Percentiles rank a stretch among this genome's conserved stretches.
Conservation (phyloP, 2,888 invertebrate genomes). For the Priocnemis perturbator region DNA sequence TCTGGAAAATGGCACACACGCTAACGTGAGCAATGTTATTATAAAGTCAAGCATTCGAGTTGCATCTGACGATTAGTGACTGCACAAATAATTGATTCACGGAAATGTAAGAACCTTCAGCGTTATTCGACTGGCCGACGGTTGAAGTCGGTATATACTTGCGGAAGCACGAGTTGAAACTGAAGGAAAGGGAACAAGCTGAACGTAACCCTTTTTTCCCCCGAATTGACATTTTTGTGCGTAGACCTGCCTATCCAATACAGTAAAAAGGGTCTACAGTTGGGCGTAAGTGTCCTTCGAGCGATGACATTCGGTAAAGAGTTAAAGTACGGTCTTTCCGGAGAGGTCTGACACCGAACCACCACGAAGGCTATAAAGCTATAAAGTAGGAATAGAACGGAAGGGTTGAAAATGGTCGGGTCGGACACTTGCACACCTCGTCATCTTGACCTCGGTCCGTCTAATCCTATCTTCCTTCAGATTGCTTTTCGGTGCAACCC, state of each 20-base stretch:
- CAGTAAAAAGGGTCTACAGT: constrained; percentile 29
- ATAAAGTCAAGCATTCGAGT: too few relatives aligned
- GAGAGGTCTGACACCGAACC: constrained; percentile 14
- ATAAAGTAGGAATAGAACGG: constrained; percentile 57
- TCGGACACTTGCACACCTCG: constrained; percentile 27
- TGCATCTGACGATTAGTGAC: too few relatives aligned
- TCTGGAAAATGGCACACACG: too few relatives aligned
- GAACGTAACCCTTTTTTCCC: constrained; percentile 1
- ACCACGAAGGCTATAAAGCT: constrained; percentile 59
- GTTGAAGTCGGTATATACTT: too few relatives aligned
- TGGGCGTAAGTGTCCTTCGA: constrained; percentile 21
- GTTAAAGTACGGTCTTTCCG: constrained; percentile 27
- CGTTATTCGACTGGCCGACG: too few relatives aligned
- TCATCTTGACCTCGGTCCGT: constrained; percentile 35
- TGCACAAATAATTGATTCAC: too few relatives aligned
- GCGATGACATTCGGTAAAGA: constrained; percentile 30
- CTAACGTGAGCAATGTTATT: too few relatives aligned
- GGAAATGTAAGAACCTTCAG: too few relatives aligned
- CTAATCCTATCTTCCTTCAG: constrained; percentile 38
- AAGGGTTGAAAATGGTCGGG: constrained; percentile 58
- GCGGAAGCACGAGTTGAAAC: too few relatives aligned
- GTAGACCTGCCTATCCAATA: constrained; percentile 28
- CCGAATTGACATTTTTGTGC: not conserved
- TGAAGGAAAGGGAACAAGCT: not conserved
- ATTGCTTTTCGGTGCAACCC: constrained; percentile 31